These are phyloP conservation scores for Lordiphosa fenestrarum DNA, from an alignment of 2,888 invertebrate species.

Conservation along the genomic window DNA sequence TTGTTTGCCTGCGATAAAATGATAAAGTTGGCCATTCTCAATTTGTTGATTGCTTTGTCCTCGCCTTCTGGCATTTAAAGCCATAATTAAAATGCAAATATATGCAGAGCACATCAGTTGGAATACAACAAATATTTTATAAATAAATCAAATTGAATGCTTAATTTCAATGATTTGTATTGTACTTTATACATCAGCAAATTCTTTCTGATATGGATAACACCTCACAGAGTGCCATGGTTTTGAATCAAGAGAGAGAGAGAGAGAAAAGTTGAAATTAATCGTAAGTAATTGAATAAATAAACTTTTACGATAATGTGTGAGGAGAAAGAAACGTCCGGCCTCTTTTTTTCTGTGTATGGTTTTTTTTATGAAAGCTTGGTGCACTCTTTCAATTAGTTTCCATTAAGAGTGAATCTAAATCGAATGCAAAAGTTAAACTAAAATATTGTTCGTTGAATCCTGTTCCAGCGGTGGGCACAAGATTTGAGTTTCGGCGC, in stretches of 20 bases:
- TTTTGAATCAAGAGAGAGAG: not conserved
- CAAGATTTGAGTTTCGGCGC: too few species aligned
- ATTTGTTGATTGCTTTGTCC: not conserved
- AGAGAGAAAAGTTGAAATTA: not conserved
- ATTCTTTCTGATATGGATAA: too few species aligned
- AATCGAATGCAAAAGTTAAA: too few species aligned
- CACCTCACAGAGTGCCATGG: not conserved
- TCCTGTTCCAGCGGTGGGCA: too few species aligned
- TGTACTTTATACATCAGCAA: too few species aligned
- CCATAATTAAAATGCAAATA: conserved; percentile 9
- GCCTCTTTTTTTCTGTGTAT: too few species aligned
- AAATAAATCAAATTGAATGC: not conserved
- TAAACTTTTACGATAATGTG: too few species aligned
- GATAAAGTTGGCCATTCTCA: conserved; percentile 1
- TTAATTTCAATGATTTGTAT: conserved; percentile 1
- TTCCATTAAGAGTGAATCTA: too few species aligned
- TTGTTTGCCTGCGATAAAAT: not conserved
- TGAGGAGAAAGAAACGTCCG: too few species aligned
- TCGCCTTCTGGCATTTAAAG: not conserved
- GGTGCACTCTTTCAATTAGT: too few species aligned
- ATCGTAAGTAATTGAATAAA: not conserved
- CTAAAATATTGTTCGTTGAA: too few species aligned
- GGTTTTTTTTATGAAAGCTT: too few species aligned
- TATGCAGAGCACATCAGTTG: not conserved
- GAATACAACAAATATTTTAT: not conserved